Base-by-base conservation (phyloP, 1,140 invertebrate genomes). In the Eumeta japonica region DNA sequence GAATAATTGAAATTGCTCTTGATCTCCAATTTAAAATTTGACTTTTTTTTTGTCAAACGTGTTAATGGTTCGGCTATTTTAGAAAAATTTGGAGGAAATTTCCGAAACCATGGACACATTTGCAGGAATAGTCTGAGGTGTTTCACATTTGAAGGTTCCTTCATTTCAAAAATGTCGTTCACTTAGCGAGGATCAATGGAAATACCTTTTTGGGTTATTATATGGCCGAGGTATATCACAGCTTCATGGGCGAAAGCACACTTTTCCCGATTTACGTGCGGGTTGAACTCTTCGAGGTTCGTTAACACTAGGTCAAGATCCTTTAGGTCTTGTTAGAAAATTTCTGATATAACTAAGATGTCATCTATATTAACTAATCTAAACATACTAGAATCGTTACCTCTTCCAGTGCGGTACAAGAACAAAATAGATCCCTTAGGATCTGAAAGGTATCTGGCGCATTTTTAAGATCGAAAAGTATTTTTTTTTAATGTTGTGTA, bases 391-490 rank as follows among this genome's bases (percentile, higher is more conserved):
- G 43, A 19, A 45, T 32, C n/a, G 39, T 34, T 29, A 36, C 29
- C 35, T n/a, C n/a, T n/a, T n/a, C n/a, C n/a, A n/a, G n/a, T n/a
- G n/a, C n/a, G n/a, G n/a, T n/a, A n/a, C n/a, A n/a, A n/a, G n/a
- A n/a, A n/a, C 17, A 18, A 24, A 56, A 43, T n/a, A 38, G 33
- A 30, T 59, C 45, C 2, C 70, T 57, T 0, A 62, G 27, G 13
- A 59, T 42, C 50, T 70, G 56, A 44, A 77, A 76, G 12, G 57
- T 59, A 1, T 48, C 41, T 0, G 63, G 65, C 1, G 52, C n/a
- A 38, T 55, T 60, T n/a, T n/a, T n/a, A 5, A 66, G 27, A 7
- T 59, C 59, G 34, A 60, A 58, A 1, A 64, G 55, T 37, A 70
- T 46, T 14, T 48, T 18, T 5, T 31, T 29, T 30, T 53, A 73